phyloP scores from a whole-genome alignment of 2,113 vertebrate genomes.

The Echinops telfairi region DNA sequence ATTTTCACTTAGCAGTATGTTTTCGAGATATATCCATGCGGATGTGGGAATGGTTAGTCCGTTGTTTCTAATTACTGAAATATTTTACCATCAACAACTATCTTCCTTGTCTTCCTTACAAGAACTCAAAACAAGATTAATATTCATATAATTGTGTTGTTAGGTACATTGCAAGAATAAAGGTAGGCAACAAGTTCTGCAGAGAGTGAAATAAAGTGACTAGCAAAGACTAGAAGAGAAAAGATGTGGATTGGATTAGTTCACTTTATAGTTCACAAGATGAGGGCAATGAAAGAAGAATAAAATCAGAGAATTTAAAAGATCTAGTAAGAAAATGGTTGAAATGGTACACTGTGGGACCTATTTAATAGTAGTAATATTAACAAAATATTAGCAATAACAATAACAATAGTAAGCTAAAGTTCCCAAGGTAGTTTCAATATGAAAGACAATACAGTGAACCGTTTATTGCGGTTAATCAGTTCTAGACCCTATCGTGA shows the following conservation, averaged over 20 bases:
- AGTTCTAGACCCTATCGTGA: no score
- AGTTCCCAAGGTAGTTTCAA: background rate
- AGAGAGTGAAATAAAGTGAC: background rate
- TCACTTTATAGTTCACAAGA: background rate
- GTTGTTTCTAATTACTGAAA: conserved; percentile 29
- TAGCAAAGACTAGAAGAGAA: background rate
- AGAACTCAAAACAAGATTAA: background rate
- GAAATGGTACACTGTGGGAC: background rate
- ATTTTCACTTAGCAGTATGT: background rate
- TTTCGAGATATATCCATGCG: background rate
- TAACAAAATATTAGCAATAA: background rate
- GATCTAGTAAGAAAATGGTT: background rate
- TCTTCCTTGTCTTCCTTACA: background rate
- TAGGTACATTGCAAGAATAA: background rate
- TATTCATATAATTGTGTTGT: background rate
- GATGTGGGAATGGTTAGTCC: background rate
- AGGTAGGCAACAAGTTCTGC: background rate
- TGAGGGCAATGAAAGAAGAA: background rate
- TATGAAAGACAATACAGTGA: background rate
- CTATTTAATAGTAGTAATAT: background rate
- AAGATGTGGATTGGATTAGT: background rate
- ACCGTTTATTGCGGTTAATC: no score
- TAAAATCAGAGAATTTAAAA: background rate
- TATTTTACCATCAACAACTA: background rate
- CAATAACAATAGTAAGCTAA: background rate